A percentile compares a stretch with the other conserved stretches of the same genome.
These are phyloP conservation scores for Matsumurasca onukii DNA, from an alignment of 1,140 invertebrate genomes.

Conservation along the genomic window DNA sequence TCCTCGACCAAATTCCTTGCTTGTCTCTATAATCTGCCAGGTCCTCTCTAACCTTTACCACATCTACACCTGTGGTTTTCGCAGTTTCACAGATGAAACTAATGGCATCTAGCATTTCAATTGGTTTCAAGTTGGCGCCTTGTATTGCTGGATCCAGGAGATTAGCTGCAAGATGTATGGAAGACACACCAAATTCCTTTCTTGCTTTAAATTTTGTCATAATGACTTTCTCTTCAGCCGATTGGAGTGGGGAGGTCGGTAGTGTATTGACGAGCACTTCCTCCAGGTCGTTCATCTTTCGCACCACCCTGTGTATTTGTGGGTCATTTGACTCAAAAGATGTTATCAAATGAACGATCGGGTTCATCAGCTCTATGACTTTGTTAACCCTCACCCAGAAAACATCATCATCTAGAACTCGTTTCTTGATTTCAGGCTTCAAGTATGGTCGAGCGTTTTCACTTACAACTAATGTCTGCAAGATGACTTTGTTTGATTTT, in stretches of 20 bases:
- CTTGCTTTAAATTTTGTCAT: constrained; percentile 10
- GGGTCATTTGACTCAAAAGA: constrained; percentile 25
- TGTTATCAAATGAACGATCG: constrained; percentile 30
- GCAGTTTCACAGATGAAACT: constrained; percentile 21
- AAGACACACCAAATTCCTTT: constrained; percentile 1
- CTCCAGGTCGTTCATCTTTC: constrained; percentile 22
- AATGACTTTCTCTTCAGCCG: constrained; percentile 18
- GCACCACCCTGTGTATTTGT: constrained; percentile 13
- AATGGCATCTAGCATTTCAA: constrained; percentile 12
- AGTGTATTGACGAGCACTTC: background rate
- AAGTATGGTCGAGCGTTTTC: constrained; percentile 7
- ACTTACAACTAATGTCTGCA: constrained; percentile 29
- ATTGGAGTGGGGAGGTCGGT: constrained; percentile 26
- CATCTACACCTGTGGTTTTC: background rate
- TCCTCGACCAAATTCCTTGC: constrained; percentile 7
- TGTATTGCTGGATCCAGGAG: constrained; percentile 1
- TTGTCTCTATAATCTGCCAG: constrained; percentile 29
- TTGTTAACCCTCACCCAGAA: constrained; percentile 31
- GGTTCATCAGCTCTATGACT: constrained; percentile 29
- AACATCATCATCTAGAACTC: constrained; percentile 30
- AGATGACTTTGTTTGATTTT: constrained; percentile 19
- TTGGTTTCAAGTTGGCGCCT: background rate
- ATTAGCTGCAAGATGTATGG: constrained; percentile 19
- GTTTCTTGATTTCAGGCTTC: constrained; percentile 3
- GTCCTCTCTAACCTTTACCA: constrained; percentile 11